Conservation (phyloP, 2,113 vertebrate genomes). For the Cygnus buccinator region DNA sequence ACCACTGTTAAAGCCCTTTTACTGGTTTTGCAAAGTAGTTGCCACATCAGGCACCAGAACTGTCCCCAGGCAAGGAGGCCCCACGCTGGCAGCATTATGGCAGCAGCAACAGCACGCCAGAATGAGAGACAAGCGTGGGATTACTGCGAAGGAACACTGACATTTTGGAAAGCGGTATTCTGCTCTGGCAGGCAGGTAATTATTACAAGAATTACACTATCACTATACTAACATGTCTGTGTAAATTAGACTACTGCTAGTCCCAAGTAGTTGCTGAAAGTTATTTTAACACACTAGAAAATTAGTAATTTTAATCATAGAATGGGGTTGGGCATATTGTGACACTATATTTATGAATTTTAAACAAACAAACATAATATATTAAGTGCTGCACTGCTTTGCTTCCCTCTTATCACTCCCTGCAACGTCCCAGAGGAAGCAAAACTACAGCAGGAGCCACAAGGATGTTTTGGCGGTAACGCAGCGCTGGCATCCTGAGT, state of each 20-base stretch:
- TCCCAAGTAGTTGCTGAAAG: background rate
- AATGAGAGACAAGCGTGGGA: rapidly evolving
- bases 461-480: background rate
- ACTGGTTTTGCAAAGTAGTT: background rate
- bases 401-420: background rate
- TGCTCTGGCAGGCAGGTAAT: background rate
- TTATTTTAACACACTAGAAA: background rate
- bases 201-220: background rate
- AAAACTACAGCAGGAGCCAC: background rate
- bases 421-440: background rate
- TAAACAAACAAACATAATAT: background rate
- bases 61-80: background rate
- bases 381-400: background rate
- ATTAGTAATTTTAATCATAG: background rate
- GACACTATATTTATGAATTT: background rate
- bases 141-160: background rate
- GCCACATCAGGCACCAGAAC: background rate
- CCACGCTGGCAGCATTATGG: rapidly evolving
- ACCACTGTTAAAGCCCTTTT: background rate
- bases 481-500: background rate
- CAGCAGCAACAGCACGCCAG: background rate
- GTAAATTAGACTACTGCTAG: background rate
- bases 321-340: background rate
- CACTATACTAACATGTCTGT: background rate
- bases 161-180: background rate